Evolutionary conservation across 2,113 vertebrate species (phyloP), one percentile per base, ranked within the genome.

Genomic region (Scatophagus argus): DNA sequence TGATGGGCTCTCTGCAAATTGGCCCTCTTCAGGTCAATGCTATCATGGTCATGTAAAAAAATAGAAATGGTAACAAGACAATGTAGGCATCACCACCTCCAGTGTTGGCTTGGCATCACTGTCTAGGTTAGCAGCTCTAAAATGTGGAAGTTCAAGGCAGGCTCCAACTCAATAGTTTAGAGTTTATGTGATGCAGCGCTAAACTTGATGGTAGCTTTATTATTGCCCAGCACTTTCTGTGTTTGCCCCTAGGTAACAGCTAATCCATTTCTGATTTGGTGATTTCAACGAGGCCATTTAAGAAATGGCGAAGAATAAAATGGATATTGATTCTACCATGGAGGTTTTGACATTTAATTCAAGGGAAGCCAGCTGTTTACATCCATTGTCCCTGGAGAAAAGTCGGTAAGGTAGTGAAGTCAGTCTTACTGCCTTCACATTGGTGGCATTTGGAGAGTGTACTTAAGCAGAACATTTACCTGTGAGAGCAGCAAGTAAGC

Each of bases 191-290:
- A 36, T n/a, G 49, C 44, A 39, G 54, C 47, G 19, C 29, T 55
- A 39, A 21, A 21, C 21, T 19, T 13, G 23, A 60, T 58, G 31
- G 46, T 19, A 64, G 39, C 13, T 60, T 44, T 41, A 55, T 62
- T 36, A 58, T 43, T 14, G 21, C 23, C 0, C 3, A 14, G 29
- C 39, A 39, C 38, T 59, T 63, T 58, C 19, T 17, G 23, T 63
- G 27, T 49, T 67, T 52, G 44, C 23, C 3, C 3, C 1, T 19
- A 11, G 29, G 47, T 31, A 58, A 65, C 36, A 58, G 51, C 38
- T 34, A 80, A 83, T 83, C 66, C 9, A 62, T 71, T 71, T 74
- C 27, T 44, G 61, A 81, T 77, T 34, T 44, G 47, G 3, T 60
- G 14, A 36, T 8, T 77, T 73, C 7, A 32, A 52, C 2, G 0